Evolutionary conservation across 2,113 vertebrate species (phyloP).

Genomic region (Lagenorhynchus albirostris): DNA sequence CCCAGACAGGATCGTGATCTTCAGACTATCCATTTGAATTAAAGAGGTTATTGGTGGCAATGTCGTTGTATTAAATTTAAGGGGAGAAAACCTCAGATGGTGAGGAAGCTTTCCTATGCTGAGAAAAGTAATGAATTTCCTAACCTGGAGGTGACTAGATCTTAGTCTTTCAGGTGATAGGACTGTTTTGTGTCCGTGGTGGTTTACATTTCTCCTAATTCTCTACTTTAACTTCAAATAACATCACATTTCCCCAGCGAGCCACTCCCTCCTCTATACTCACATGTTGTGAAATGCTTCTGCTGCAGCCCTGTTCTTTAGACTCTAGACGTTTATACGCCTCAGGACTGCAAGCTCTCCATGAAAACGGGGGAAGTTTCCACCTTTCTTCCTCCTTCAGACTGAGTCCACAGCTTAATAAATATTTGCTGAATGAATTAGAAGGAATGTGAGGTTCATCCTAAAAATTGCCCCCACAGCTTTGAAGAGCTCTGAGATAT

Average conservation of each 20-base stretch:
- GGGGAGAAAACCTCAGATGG: neutral
- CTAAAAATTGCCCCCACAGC: neutral
- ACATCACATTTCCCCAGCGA: neutral
- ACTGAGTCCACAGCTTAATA: neutral
- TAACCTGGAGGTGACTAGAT: constrained; percentile 9
- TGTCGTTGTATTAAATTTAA: neutral
- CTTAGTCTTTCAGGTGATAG: neutral
- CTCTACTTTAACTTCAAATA: neutral
- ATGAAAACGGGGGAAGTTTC: neutral
- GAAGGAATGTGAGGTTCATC: neutral
- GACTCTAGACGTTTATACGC: neutral
- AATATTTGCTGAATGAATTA: neutral
- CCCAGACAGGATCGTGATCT: neutral
- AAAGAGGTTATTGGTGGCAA: neutral
- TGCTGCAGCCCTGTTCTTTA: neutral
- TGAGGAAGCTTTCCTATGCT: neutral
- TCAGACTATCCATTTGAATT: neutral
- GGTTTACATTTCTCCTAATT: neutral
- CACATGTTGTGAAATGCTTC: neutral
- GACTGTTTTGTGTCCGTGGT: neutral
- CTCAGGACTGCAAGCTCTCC: neutral
- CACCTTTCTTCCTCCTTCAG: neutral
- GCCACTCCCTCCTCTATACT: accelerated
- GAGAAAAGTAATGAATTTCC: constrained; percentile 33
- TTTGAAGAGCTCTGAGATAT: neutral